Conservation (phyloP, 2,113 vertebrate genomes). For the Poeciliopsis retropinna region DNA sequence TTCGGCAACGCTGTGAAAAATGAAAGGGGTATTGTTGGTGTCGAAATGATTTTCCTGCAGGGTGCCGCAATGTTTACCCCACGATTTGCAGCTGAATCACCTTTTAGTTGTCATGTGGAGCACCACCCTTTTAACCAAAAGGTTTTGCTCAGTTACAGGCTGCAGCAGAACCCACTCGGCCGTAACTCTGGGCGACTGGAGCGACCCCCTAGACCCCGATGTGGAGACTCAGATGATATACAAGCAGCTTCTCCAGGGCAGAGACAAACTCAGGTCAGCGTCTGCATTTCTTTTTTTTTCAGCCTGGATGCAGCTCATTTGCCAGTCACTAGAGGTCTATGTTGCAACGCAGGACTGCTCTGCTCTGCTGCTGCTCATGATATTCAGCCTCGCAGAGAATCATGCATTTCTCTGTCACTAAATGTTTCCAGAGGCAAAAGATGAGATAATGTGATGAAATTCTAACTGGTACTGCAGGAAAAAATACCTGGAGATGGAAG, state of each 20-base stretch:
- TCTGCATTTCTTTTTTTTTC: neutral
- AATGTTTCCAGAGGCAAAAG: neutral
- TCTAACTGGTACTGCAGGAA: conserved; percentile 72
- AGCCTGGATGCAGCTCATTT: conserved; percentile 41
- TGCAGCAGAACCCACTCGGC: conserved; percentile 91
- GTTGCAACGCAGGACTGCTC: conserved; percentile 38
- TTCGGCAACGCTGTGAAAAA: neutral
- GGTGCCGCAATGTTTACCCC: no score
- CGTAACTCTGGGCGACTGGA: conserved; percentile 88
- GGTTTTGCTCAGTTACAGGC: conserved; percentile 76
- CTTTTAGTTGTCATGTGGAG: neutral
- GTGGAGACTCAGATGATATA: conserved; percentile 88
- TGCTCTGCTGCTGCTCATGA: neutral
- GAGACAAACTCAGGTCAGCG: conserved; percentile 82
- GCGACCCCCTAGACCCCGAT: conserved; percentile 87
- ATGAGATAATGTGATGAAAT: conserved; percentile 24
- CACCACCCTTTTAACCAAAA: neutral
- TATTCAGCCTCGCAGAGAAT: conserved; percentile 8
- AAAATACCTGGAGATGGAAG: conserved; percentile 77
- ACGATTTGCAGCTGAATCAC: neutral
- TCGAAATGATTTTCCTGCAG: neutral
- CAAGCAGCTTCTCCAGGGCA: conserved; percentile 84
- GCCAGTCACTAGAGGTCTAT: conserved; percentile 69
- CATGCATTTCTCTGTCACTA: conserved; percentile 5
- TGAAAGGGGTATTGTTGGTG: neutral